Evolutionary conservation across 2,797 vertebrate species (phyloP), one percentile per base, ranked within the genome.

Genomic region (Allobates femoralis): DNA sequence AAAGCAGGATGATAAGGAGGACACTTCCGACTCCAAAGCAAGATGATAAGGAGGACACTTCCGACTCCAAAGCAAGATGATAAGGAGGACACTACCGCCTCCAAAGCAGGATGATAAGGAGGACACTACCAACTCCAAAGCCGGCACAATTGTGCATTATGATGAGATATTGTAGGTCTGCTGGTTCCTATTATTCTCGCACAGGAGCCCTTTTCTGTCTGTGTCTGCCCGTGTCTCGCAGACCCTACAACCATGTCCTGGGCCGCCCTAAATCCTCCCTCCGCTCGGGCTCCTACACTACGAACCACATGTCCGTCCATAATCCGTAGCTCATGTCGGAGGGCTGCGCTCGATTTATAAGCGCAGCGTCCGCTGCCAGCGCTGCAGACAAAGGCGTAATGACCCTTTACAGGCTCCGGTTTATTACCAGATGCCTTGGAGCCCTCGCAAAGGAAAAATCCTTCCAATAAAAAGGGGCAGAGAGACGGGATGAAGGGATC

Each of bases 301-400:
- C 5, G 18, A 32, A 89, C 76, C 81, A 89, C 86, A 90, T 77
- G 87, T 89, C 19, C 7, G 8, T 69, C 66, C 37, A 3, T 60
- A 41, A 80, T 50, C 51, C 28, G 19, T 23, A 26, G 55, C 21
- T 79, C 56, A 23, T 51, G 62, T 81, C 26, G 7, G n/a, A 67
- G 37, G 18, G 3, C 23, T 64, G 30, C 32, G 28, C n/a, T 32
- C 11, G 23, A 55, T 76, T 76, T 76, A 76, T 30, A 32, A 26
- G 28, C 53, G 34, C 5, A 7, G 51, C 75, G 51, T 32, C 34
- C 66, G 28, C 26, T 37, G 64, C 80, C 51, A 55, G 41, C 60
- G 10, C 62, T n/a, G 28, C 60, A 67, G 79, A 67, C 46, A 67
- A 50, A 37, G 51, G 28, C 80, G 0, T 16, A 69, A 56, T 56